Conservation (phyloP, 2,797 vertebrate species). For the Aphelocoma californica region DNA sequence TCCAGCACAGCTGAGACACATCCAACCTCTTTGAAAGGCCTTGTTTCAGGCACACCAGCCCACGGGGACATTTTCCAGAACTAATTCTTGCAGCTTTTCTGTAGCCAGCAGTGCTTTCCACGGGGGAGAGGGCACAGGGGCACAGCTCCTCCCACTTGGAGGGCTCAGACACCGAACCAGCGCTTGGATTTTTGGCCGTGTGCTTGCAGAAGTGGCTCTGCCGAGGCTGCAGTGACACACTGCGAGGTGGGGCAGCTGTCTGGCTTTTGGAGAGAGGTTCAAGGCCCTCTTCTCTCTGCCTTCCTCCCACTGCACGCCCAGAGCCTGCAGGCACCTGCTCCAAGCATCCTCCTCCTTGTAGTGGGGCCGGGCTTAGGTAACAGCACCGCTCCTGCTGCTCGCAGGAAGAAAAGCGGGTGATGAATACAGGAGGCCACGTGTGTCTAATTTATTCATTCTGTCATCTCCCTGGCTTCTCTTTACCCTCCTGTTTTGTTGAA, state of each 20-base stretch:
- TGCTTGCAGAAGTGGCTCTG: neutral
- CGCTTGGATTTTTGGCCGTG: accelerated
- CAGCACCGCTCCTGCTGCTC: neutral
- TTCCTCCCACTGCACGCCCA: neutral
- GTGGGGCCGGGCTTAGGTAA: neutral
- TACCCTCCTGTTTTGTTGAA: neutral
- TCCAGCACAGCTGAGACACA: neutral
- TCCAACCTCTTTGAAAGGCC: neutral
- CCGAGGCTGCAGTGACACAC: accelerated
- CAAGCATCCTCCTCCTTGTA: neutral
- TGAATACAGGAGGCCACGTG: neutral
- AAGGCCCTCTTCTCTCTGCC: neutral
- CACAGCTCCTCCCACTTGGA: neutral
- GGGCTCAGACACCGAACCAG: accelerated
- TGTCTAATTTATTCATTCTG: neutral
- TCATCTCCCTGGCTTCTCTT: neutral
- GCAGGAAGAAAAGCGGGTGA: neutral
- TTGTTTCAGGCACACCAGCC: neutral
- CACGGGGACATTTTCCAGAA: neutral
- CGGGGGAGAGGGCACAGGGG: neutral
- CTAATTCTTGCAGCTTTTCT: neutral
- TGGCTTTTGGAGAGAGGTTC: neutral
- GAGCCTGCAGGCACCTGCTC: slow-evolving; percentile 21
- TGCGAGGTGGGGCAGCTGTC: neutral
- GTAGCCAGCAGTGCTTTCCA: neutral